phyloP scores from a whole-genome alignment of 2,113 vertebrate genomes.

The Galeopterus variegatus region DNA sequence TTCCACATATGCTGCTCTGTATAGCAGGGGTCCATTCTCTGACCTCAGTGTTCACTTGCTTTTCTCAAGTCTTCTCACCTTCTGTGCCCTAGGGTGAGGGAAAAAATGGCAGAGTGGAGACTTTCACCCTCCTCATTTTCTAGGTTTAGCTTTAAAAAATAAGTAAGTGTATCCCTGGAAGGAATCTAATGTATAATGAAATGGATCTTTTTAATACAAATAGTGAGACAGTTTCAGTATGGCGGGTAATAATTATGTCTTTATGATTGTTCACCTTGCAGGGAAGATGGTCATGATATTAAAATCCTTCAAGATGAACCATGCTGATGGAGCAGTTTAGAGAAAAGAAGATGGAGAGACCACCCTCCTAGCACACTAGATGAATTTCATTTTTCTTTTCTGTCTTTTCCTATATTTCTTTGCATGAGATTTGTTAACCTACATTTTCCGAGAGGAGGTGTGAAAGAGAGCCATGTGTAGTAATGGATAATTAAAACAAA shows the following conservation, averaged over 20 bases:
- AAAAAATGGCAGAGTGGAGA: not conserved
- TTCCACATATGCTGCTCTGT: not conserved
- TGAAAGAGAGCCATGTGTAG: not conserved
- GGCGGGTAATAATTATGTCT: not conserved
- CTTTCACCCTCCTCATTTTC: not conserved
- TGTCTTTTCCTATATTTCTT: not conserved
- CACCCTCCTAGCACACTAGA: not conserved
- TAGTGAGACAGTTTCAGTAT: not conserved
- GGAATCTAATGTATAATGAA: not conserved
- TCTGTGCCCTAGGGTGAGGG: not conserved
- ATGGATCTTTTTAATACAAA: not conserved
- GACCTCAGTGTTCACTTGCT: not conserved
- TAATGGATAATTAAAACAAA: conserved; percentile 23
- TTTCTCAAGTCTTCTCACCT: not conserved
- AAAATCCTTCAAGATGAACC: conserved; percentile 64
- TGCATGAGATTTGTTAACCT: not conserved
- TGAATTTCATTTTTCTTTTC: not conserved
- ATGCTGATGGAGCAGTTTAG: conserved; percentile 59
- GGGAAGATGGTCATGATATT: conserved; percentile 60
- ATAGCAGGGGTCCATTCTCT: not conserved
- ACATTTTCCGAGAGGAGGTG: conserved; percentile 4
- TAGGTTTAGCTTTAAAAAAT: not conserved
- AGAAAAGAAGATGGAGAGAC: not conserved
- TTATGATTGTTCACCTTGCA: conserved; percentile 61
- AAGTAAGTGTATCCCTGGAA: not conserved